Conservation (phyloP, 2,113 vertebrate species). For the Fulmarus glacialis region DNA sequence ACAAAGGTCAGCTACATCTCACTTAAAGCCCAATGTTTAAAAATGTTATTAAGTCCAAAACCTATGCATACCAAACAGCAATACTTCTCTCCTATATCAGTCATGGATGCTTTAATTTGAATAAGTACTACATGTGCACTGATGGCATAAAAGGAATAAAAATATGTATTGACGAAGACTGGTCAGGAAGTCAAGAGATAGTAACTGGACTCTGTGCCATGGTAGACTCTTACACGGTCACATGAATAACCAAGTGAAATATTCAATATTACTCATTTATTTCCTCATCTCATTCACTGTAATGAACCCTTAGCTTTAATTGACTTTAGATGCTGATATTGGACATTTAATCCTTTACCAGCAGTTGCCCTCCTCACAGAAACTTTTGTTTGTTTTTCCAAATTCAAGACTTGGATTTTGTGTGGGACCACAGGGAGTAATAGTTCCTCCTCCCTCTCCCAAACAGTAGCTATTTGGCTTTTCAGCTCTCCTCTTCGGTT, state of each 20-base stretch:
- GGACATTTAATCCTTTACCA: background rate
- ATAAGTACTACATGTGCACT: background rate
- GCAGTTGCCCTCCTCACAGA: background rate
- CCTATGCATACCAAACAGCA: background rate
- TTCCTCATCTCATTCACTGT: background rate
- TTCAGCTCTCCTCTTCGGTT: background rate
- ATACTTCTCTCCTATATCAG: background rate
- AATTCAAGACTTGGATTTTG: background rate
- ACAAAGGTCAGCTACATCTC: background rate
- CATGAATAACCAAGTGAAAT: background rate
- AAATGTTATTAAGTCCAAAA: background rate
- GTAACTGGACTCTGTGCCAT: background rate
- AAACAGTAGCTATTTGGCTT: background rate
- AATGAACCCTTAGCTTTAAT: background rate
- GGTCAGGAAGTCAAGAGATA: background rate
- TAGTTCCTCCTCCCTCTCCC: background rate
- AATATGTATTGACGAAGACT: background rate
- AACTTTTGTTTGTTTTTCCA: background rate
- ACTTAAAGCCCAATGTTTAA: background rate
- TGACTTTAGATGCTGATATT: background rate
- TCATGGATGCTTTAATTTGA: background rate
- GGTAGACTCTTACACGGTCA: background rate
- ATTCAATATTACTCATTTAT: background rate
- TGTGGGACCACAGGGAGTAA: background rate
- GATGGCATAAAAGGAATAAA: background rate